Conservation (phyloP, 2,797 vertebrate genomes). For the Macrochelys suwanniensis region DNA sequence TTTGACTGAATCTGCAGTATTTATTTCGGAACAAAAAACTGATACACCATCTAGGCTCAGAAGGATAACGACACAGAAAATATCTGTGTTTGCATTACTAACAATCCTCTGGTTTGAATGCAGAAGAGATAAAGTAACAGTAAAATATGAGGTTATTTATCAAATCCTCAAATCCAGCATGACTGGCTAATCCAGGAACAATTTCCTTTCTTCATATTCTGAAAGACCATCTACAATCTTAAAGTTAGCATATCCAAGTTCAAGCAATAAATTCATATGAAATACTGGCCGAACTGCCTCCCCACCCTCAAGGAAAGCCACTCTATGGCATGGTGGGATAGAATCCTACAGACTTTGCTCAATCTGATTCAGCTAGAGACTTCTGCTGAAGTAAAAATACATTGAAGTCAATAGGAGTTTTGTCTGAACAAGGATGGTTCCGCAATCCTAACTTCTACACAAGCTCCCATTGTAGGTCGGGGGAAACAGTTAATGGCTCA, state of each 20-base stretch:
- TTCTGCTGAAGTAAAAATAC: background rate
- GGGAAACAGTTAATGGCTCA: background rate
- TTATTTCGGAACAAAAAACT: background rate
- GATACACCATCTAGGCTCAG: background rate
- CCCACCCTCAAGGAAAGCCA: background rate
- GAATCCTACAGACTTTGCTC: background rate
- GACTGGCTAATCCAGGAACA: background rate
- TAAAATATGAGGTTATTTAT: background rate
- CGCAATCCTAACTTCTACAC: background rate
- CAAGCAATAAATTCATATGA: background rate
- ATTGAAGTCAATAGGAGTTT: background rate
- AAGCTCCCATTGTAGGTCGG: background rate
- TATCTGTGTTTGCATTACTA: background rate
- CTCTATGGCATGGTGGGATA: background rate
- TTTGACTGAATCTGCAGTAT: background rate
- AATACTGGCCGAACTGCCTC: background rate
- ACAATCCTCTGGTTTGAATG: background rate
- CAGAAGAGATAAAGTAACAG: background rate
- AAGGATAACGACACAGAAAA: background rate
- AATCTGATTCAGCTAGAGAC: background rate
- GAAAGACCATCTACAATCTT: background rate
- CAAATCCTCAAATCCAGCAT: background rate
- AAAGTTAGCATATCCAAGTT: background rate
- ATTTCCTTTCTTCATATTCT: background rate
- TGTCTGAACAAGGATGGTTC: background rate